A percentile compares a stretch with the other conserved stretches of the same genome.
Evolutionary conservation across 2,113 vertebrate genomes (phyloP).

Genomic region (Limanda limanda): DNA sequence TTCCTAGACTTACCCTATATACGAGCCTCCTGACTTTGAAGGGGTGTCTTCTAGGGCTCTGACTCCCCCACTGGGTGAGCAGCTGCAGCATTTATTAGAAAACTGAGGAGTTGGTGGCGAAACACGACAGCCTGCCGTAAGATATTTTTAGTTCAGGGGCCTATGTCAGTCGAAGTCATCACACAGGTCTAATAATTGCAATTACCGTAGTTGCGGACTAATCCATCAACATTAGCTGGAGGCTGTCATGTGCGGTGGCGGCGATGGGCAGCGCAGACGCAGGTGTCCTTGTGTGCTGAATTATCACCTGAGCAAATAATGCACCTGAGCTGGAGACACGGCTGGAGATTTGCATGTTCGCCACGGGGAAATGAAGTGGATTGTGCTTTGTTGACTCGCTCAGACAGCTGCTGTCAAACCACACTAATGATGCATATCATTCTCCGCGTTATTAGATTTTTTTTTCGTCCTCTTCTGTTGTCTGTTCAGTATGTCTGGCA

Average conservation of each 20-base stretch:
- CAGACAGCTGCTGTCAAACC: constrained; percentile 61
- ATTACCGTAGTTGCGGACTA: constrained; percentile 68
- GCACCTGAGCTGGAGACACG: constrained; percentile 70
- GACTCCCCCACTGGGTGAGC: constrained; percentile 70
- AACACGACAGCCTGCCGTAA: constrained; percentile 48
- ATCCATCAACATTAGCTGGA: constrained; percentile 74
- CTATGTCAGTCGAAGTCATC: constrained; percentile 63
- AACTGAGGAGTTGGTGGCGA: constrained; percentile 61
- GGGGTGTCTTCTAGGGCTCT: constrained; percentile 55
- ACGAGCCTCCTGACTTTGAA: constrained; percentile 66
- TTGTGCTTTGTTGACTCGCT: constrained; percentile 57
- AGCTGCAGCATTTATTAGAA: constrained; percentile 73
- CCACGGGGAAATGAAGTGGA: constrained; percentile 69
- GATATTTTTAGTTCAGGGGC: constrained; percentile 72
- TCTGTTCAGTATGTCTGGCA: too few relatives aligned
- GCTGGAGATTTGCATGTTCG: constrained; percentile 78
- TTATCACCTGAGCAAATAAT: constrained; percentile 75
- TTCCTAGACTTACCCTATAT: constrained; percentile 38
- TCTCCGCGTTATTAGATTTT: constrained; percentile 34
- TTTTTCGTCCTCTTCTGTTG: background rate
- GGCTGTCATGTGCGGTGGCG: constrained; percentile 63
- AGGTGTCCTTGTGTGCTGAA: constrained; percentile 69
- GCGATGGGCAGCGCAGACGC: constrained; percentile 46
- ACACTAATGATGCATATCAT: constrained; percentile 58
- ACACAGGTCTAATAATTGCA: constrained; percentile 42